phyloP scores from a whole-genome alignment of 2,797 vertebrate species.

The Holocentrus rufus region DNA sequence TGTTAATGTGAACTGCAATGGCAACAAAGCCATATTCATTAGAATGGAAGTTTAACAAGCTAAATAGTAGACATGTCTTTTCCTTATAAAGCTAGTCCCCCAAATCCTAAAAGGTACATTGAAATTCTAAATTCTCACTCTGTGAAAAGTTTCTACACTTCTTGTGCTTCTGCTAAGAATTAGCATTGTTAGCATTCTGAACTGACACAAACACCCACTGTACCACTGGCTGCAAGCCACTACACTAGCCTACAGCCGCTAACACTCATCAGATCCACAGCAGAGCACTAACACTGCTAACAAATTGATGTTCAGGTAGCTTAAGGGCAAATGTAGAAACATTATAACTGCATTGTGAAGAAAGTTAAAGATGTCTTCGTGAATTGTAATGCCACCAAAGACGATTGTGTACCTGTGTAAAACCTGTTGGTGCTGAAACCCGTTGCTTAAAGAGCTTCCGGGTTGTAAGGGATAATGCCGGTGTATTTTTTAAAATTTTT shows the following conservation, averaged over 20 bases:
- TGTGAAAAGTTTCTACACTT: not conserved
- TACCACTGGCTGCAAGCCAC: not conserved
- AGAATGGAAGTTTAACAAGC: not conserved
- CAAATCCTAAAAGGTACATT: not conserved
- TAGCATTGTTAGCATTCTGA: not conserved
- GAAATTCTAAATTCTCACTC: not conserved
- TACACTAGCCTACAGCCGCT: not conserved
- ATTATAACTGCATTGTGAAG: not conserved
- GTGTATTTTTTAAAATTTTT: too few species aligned
- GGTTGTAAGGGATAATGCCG: not conserved
- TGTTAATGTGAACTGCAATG: constrained; percentile 1
- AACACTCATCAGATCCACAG: not conserved
- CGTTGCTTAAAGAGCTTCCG: not conserved
- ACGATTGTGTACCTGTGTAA: not conserved
- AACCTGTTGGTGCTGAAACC: not conserved
- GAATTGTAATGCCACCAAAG: not conserved
- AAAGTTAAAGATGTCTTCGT: not conserved
- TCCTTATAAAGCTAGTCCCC: not conserved
- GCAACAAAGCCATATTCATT: not conserved
- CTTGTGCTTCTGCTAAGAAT: not conserved
- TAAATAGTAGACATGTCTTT: not conserved
- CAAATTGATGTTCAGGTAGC: not conserved
- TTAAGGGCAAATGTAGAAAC: constrained; percentile 1
- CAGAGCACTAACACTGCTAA: not conserved
- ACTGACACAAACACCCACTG: not conserved